phyloP scores from a whole-genome alignment of 2,797 vertebrate genomes.

The Chromobotia macracanthus region DNA sequence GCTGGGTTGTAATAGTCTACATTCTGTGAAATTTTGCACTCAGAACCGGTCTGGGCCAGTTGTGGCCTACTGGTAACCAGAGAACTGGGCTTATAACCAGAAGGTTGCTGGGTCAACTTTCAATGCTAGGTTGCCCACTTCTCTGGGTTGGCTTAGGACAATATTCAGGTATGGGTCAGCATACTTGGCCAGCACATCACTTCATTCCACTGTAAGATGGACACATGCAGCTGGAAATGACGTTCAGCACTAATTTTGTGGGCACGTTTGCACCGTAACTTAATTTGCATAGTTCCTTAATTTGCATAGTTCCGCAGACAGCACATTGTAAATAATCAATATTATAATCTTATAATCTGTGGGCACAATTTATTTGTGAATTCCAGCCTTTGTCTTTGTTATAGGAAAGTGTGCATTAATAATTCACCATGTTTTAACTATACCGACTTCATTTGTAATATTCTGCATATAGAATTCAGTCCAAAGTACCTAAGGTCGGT shows the following conservation, averaged over 20 bases:
- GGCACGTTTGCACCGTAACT: not conserved
- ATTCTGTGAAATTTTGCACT: not conserved
- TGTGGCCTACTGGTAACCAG: too few species aligned
- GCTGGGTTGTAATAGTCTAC: not conserved
- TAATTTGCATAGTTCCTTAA: not conserved
- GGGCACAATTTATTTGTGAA: not conserved
- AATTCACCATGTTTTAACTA: constrained; percentile 19
- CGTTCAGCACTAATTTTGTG: not conserved
- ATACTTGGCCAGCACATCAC: too few species aligned
- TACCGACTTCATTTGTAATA: constrained; percentile 15
- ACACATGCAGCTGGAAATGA: not conserved
- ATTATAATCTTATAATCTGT: not conserved
- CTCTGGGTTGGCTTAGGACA: too few species aligned
- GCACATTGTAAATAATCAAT: not conserved
- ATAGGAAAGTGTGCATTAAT: constrained; percentile 3
- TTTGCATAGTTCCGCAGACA: not conserved
- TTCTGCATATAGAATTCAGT: constrained; percentile 1
- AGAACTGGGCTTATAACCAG: too few species aligned
- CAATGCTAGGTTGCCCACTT: too few species aligned
- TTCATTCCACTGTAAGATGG: not conserved
- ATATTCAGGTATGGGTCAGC: too few species aligned
- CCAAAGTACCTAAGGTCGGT: constrained; percentile 25
- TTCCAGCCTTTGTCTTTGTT: not conserved
- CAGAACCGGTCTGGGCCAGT: not conserved
- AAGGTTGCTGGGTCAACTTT: too few species aligned